Evolutionary conservation across 2,797 vertebrate genomes (phyloP), one percentile per base, ranked within the genome.

Genomic region (Falco rusticolus): DNA sequence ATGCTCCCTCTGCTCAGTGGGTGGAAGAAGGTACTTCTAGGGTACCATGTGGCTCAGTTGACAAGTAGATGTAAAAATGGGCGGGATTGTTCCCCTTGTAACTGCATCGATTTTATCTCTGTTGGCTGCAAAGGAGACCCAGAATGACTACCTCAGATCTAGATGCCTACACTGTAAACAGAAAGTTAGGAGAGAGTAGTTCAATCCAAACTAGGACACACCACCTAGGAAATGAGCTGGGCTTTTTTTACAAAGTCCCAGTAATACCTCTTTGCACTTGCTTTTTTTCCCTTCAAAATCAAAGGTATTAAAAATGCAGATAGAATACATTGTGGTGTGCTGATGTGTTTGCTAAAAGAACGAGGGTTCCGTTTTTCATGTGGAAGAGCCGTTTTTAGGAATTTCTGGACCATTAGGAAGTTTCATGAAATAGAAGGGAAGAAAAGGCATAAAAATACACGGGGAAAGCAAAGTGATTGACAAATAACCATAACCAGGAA

Each of bases 1-100:
- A 1, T 3, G 28, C 24, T 21, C 29, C 18, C n/a, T 21, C 13
- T 45, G 24, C 34, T 47, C 16, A 9, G 0, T 11, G 29, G 16
- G 4, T 53, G 11, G 16, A 33, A 65, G 28, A 2, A 29, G 24
- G 5, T 31, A 28, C 10, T 80, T 70, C 43, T n/a, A 16, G 18
- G 19, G 31, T 26, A 54, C 16, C 6, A 4, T 4, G 5, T 18
- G 25, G 34, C n/a, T 81, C 57, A 43, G 28, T 8, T 65, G 45
- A 47, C 34, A 82, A 45, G 22, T 3, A 56, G 48, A 33, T 18
- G 13, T 51, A 34, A 83, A 84, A 89, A 16, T 39, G 4, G 5
- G 7, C 56, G 3, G 5, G 18, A 39, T 48, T 71, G 9, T 54
- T 87, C 45, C 29, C 13, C 9, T 48, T 4, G 5, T 41, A 72